A percentile compares a stretch with the other conserved stretches of the same genome.
Conservation (phyloP, 2,888 invertebrate genomes). For the Pristionchus maxplancki region DNA sequence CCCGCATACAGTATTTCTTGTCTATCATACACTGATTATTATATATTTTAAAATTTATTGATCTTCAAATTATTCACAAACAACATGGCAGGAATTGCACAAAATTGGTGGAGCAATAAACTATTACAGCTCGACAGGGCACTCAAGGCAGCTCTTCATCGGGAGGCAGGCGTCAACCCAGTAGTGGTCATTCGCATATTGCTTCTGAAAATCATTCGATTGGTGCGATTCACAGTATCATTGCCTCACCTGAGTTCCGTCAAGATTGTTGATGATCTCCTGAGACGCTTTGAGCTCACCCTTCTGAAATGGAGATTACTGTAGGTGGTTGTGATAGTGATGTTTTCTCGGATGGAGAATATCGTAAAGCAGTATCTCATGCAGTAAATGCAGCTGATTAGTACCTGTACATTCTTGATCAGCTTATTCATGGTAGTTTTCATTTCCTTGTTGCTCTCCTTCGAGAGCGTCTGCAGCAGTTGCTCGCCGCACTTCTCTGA, state of each 20-base stretch:
- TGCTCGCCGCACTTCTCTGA: slow-evolving; percentile 51
- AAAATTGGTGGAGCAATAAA: not conserved
- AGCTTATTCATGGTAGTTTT: slow-evolving; percentile 43
- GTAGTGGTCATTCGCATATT: slow-evolving; percentile 20
- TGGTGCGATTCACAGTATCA: not conserved
- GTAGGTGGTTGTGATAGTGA: not conserved
- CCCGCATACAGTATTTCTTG: not conserved
- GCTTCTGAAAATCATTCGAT: slow-evolving; percentile 5
- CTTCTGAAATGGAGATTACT: slow-evolving; percentile 16
- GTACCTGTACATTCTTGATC: slow-evolving; percentile 48
- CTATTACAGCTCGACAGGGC: slow-evolving; percentile 47
- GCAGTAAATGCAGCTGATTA: too few species aligned
- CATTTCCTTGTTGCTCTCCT: slow-evolving; percentile 49
- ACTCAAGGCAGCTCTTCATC: slow-evolving; percentile 50
- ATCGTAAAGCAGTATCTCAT: not conserved
- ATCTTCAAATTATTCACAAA: not conserved
- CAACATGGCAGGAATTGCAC: not conserved
- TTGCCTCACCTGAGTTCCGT: not conserved
- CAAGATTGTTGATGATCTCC: slow-evolving; percentile 40
- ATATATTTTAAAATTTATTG: not conserved
- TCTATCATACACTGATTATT: not conserved
- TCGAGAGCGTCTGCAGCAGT: not conserved
- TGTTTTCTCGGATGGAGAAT: not conserved
- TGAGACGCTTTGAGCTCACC: slow-evolving; percentile 46
- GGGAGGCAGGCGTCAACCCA: slow-evolving; percentile 33